phyloP scores from a whole-genome alignment of 2,888 invertebrate species.

The Diplolepis rosae region DNA sequence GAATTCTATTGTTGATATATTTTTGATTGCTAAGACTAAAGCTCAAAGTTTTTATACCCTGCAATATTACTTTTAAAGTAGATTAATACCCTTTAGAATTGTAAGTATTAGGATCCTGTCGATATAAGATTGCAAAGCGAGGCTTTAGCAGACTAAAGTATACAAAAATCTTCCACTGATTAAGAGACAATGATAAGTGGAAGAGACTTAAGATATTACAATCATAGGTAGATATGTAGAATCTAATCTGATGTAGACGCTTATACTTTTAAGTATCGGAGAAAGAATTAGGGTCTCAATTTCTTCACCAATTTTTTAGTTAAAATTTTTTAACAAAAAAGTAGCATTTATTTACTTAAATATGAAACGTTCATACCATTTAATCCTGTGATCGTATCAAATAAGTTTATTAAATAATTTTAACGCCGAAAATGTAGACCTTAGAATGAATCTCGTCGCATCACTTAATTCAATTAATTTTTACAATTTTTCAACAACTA shows the following conservation, averaged over 20 bases:
- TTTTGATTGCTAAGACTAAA: neutral
- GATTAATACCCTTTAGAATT: neutral
- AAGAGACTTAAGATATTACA: constrained; percentile 19
- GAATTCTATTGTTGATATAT: neutral
- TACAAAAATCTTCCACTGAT: constrained; percentile 8
- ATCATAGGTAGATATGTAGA: constrained; percentile 15
- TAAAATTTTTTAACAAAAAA: neutral
- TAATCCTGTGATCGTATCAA: constrained; percentile 29
- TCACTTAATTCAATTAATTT: neutral
- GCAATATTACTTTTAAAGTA: neutral
- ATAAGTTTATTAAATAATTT: constrained; percentile 22
- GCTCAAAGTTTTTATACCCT: neutral
- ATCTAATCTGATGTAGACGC: constrained; percentile 2
- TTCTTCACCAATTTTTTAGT: neutral
- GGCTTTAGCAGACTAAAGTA: neutral
- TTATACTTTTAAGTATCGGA: constrained; percentile 23
- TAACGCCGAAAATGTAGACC: constrained; percentile 15
- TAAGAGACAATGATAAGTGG: constrained; percentile 5
- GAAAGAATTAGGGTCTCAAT: constrained; percentile 7
- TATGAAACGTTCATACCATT: constrained; percentile 18
- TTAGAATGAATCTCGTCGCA: constrained; percentile 27
- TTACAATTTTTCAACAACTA: neutral
- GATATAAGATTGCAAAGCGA: constrained; percentile 10
- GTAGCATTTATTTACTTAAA: constrained; percentile 15
- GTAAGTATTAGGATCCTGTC: neutral